A percentile compares a stretch with the other conserved stretches of the same genome.
Conservation (phyloP, 2,888 invertebrate species). For the Torymus aiolomorphi region DNA sequence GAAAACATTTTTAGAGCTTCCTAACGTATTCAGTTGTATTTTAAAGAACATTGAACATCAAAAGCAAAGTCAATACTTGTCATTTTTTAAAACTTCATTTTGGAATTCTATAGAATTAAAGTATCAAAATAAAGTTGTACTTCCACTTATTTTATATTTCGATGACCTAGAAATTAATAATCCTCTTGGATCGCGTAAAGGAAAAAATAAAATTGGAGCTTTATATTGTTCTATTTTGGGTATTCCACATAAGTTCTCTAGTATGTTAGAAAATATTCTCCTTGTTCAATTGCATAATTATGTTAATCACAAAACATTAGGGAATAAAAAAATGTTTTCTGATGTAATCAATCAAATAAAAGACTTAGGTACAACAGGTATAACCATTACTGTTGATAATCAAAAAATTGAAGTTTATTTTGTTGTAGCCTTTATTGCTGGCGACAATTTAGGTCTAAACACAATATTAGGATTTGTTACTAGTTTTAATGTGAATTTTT, state of each 20-base stretch:
- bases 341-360: conserved; percentile 26
- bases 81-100: no score
- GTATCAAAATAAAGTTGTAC: no score
- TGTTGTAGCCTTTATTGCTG: conserved; percentile 29
- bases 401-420: conserved; percentile 36
- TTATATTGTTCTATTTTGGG: conserved; percentile 42
- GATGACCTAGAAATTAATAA: no score
- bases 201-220: conserved; percentile 39
- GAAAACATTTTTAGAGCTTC: no score
- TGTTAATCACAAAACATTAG: conserved; percentile 17
- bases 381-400: conserved; percentile 18
- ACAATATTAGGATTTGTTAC: conserved; percentile 41
- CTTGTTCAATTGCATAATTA: conserved; percentile 47
- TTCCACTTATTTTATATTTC: no score
- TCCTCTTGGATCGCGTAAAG: no score
- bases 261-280: conserved; percentile 48
- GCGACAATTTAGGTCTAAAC: conserved; percentile 52
- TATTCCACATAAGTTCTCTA: conserved; percentile 37
- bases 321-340: conserved; percentile 32
- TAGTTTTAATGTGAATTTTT: conserved; percentile 39
- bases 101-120: no score
- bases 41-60: no score
- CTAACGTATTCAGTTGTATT: no score
- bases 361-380: conserved; percentile 22
- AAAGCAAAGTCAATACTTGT: no score